A percentile compares a stretch with the other conserved stretches of the same genome.
Evolutionary conservation across 2,113 vertebrate species (phyloP).

Genomic region (Scomber japonicus): DNA sequence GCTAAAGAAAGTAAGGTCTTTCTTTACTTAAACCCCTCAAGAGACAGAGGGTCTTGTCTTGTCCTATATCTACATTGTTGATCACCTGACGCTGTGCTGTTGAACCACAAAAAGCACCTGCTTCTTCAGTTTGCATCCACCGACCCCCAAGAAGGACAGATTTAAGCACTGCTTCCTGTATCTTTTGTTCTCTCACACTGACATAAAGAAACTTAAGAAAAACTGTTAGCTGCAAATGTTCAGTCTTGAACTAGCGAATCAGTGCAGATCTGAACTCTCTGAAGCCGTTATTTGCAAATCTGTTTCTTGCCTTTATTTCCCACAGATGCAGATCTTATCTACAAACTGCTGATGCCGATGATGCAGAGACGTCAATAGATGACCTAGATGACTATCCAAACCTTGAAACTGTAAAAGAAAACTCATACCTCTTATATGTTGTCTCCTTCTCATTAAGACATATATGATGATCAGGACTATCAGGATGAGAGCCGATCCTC

Average conservation of each 20-base stretch:
- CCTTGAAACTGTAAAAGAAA: neutral
- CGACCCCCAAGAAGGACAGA: neutral
- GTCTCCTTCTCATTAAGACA: conserved; percentile 15
- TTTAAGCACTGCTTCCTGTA: neutral
- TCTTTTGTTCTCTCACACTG: neutral
- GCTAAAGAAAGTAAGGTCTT: neutral
- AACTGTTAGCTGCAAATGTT: too few species aligned
- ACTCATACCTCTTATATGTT: conserved; percentile 48
- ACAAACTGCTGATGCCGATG: neutral
- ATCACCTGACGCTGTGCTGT: conserved; percentile 13
- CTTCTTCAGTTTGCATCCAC: neutral
- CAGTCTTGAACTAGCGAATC: too few species aligned
- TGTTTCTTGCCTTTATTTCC: neutral
- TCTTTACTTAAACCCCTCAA: neutral
- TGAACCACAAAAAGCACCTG: conserved; percentile 51
- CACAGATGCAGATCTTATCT: conserved; percentile 8
- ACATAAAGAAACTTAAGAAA: neutral
- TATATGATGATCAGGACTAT: conserved; percentile 29
- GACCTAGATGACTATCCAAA: conserved; percentile 3
- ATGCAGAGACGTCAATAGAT: neutral
- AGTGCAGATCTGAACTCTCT: neutral
- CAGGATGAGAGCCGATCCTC: conserved; percentile 23
- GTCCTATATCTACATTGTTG: neutral
- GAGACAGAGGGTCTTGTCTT: neutral
- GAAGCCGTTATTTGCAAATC: neutral